A percentile compares a stretch with the other conserved stretches of the same genome.
Evolutionary conservation across 2,113 vertebrate genomes (phyloP).

Genomic region (Ahaetulla prasina): DNA sequence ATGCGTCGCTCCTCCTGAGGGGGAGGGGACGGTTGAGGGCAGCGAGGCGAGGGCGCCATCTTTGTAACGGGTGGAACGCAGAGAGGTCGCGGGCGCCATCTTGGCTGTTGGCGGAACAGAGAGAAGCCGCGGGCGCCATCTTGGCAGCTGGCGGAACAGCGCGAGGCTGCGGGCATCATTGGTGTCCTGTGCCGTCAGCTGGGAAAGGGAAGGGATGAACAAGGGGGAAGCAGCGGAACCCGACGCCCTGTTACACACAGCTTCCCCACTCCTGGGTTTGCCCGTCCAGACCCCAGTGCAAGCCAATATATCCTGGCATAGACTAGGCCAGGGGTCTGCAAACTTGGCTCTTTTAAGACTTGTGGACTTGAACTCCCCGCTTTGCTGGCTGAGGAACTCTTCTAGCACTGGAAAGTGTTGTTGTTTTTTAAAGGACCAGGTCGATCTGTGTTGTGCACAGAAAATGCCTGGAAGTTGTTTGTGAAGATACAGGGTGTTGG

Average conservation of each 20-base stretch:
- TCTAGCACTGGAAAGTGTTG: background rate
- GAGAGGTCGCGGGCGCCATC: background rate
- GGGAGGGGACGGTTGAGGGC: background rate
- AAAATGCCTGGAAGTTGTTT: background rate
- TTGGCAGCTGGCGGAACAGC: no score
- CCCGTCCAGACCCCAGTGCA: no score
- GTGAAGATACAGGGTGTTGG: background rate
- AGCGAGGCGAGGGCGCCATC: background rate
- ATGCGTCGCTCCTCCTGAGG: background rate
- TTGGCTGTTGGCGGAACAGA: no score
- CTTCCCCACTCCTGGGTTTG: background rate
- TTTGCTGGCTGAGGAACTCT: no score
- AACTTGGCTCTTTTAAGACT: no score
- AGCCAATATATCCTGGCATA: no score
- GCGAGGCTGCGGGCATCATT: background rate
- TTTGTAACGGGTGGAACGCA: background rate
- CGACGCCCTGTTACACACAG: background rate
- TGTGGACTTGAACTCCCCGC: no score
- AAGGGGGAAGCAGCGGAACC: background rate
- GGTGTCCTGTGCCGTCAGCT: background rate
- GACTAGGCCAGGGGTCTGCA: background rate
- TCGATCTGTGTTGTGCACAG: background rate
- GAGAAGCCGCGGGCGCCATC: no score
- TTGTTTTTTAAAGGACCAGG: no score
- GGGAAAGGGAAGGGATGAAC: background rate